Percentiles rank a stretch among this genome's conserved stretches.
Evolutionary conservation across 1,140 invertebrate genomes (phyloP).

Genomic region (Holcopasites calliopsidis): DNA sequence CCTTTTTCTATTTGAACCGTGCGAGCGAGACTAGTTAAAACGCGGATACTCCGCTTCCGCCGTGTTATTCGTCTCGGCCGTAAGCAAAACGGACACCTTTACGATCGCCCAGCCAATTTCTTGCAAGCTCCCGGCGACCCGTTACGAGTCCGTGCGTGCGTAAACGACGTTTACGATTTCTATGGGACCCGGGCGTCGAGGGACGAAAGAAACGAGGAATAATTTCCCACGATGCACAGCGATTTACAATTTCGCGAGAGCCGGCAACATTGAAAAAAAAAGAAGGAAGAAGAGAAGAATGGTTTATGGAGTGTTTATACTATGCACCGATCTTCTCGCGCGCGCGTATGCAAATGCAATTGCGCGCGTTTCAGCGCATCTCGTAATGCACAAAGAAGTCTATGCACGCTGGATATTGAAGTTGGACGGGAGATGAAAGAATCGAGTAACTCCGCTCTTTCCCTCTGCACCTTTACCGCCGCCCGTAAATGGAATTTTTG

Average conservation of each 20-base stretch:
- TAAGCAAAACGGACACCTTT: constrained; percentile 17
- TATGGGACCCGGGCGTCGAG: not conserved
- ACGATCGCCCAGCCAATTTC: constrained; percentile 36
- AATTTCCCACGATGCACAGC: not conserved
- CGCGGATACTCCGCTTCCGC: not conserved
- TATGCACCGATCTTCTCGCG: not conserved
- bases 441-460: not conserved
- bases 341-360: constrained; percentile 14
- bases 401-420: constrained; percentile 18
- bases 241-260: not conserved
- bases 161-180: not conserved
- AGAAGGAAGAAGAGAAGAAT: not conserved
- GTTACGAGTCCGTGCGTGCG: not conserved
- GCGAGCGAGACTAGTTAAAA: not conserved
- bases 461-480: not conserved
- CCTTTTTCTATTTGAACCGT: constrained; percentile 9
- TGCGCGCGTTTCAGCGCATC: constrained; percentile 26
- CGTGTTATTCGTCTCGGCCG: not conserved
- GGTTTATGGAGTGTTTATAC: not conserved
- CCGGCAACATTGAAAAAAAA: not conserved
- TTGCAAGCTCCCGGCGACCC: constrained; percentile 11
- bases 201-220: not conserved
- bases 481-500: constrained; percentile 17
- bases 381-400: constrained; percentile 19
- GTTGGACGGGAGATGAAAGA: constrained; percentile 7